Evolutionary conservation across 2,113 vertebrate genomes (phyloP).

Genomic region (Gnathonemus longibarbis): DNA sequence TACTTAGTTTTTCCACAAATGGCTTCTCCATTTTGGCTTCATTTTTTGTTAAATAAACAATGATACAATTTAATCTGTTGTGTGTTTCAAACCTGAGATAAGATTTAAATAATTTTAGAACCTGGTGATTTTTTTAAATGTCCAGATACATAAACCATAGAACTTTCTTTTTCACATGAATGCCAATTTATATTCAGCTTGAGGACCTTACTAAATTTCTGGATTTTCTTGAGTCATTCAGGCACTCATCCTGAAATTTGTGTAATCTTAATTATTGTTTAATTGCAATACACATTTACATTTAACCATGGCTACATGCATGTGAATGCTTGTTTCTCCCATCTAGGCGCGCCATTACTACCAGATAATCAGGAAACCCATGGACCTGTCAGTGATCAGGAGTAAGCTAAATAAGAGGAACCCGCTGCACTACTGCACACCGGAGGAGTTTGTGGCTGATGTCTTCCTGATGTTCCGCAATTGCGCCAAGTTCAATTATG

Average conservation of each 20-base stretch:
- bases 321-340: slow-evolving; percentile 15
- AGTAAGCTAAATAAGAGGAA: slow-evolving; percentile 77
- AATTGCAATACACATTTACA: neutral
- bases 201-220: neutral
- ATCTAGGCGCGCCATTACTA: slow-evolving; percentile 91
- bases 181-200: neutral
- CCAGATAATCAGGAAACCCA: slow-evolving; percentile 97
- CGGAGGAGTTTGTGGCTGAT: slow-evolving; percentile 82
- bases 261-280: neutral
- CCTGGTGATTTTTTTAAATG: too few relatives aligned
- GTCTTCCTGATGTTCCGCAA: slow-evolving; percentile 94
- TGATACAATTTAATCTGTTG: neutral
- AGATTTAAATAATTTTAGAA: neutral
- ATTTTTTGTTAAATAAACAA: too few relatives aligned
- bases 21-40: too few relatives aligned
- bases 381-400: slow-evolving; percentile 87
- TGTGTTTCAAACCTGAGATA: neutral
- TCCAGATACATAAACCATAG: neutral
- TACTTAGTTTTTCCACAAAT: too few relatives aligned
- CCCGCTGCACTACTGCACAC: slow-evolving; percentile 68
- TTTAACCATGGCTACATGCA: neutral
- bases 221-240: neutral
- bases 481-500: slow-evolving; percentile 98
- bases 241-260: neutral
- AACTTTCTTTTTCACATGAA: neutral